Evolutionary conservation across 2,888 invertebrate species (phyloP).

Genomic region (Pheosia gnoma): DNA sequence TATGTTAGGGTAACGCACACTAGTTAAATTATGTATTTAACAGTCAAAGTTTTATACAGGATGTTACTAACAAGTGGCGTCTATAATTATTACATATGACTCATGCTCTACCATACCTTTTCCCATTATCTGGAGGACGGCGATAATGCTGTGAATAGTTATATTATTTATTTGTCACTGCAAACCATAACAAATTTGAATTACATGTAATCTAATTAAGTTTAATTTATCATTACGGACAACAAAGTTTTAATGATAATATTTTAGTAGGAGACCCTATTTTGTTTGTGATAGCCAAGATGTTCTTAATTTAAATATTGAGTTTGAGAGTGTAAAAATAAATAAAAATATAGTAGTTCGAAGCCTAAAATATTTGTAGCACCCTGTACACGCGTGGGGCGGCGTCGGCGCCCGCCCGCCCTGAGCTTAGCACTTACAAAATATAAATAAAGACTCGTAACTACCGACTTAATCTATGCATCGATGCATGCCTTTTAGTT

Average conservation of each 20-base stretch:
- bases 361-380: slow-evolving; percentile 8
- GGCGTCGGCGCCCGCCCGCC: slow-evolving; percentile 52
- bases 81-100: not conserved
- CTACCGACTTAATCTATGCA: slow-evolving; percentile 42
- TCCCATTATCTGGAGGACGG: too few species aligned
- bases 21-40: not conserved
- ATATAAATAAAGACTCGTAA: slow-evolving; percentile 60
- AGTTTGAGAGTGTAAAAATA: too few species aligned
- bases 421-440: slow-evolving; percentile 59
- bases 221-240: too few species aligned
- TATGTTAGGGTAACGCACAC: slow-evolving; percentile 40
- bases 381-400: slow-evolving; percentile 37
- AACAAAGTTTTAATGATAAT: too few species aligned
- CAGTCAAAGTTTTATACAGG: slow-evolving; percentile 23
- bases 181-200: too few species aligned
- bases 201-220: too few species aligned
- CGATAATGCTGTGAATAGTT: too few species aligned
- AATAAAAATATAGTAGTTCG: not conserved
- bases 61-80: slow-evolving; percentile 7
- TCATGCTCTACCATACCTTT: too few species aligned
- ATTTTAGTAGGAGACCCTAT: too few species aligned
- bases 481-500: slow-evolving; percentile 33
- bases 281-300: too few species aligned
- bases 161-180: too few species aligned
- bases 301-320: too few species aligned